These are phyloP conservation scores for Drosophila stalkeri DNA, from an alignment of 2,888 invertebrate species.

Conservation along the genomic window DNA sequence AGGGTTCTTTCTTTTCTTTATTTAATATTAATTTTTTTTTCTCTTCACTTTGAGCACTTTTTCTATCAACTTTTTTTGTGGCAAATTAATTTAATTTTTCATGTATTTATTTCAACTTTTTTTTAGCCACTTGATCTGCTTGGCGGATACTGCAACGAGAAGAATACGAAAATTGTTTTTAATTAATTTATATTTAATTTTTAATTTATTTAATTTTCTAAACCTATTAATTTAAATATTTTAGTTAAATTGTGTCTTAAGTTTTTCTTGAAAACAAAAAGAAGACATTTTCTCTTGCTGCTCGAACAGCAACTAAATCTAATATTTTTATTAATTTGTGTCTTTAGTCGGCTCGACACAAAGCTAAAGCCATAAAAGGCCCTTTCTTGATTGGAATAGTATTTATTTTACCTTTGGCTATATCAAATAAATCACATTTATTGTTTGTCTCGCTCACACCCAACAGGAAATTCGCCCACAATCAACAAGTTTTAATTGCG, in stretches of 20 bases:
- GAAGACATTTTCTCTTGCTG: not conserved
- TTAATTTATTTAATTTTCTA: too few relatives aligned
- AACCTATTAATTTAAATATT: too few relatives aligned
- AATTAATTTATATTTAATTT: constrained; percentile 10
- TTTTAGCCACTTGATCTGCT: constrained; percentile 25
- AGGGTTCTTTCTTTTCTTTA: constrained; percentile 25
- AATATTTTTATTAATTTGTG: constrained; percentile 1
- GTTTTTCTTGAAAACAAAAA: too few relatives aligned
- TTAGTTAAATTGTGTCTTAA: too few relatives aligned
- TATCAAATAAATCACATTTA: constrained; percentile 61
- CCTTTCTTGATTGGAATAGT: constrained; percentile 5
- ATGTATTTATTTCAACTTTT: constrained; percentile 16
- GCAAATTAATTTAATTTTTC: constrained; percentile 15
- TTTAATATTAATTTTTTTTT: constrained; percentile 16
- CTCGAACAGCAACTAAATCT: constrained; percentile 19
- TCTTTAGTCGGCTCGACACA: not conserved
- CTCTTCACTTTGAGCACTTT: constrained; percentile 47
- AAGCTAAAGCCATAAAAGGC: constrained; percentile 33
- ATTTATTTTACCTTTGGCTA: constrained; percentile 11
- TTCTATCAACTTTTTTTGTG: constrained; percentile 27
- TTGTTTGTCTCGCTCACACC: constrained; percentile 17
- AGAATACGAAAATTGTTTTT: too few relatives aligned
- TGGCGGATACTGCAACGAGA: constrained; percentile 39
- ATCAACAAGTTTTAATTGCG: constrained; percentile 77
- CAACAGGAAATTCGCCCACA: constrained; percentile 56